These are phyloP conservation scores for Polyommatus icarus DNA, from an alignment of 2,888 invertebrate genomes.

Conservation along the genomic window DNA sequence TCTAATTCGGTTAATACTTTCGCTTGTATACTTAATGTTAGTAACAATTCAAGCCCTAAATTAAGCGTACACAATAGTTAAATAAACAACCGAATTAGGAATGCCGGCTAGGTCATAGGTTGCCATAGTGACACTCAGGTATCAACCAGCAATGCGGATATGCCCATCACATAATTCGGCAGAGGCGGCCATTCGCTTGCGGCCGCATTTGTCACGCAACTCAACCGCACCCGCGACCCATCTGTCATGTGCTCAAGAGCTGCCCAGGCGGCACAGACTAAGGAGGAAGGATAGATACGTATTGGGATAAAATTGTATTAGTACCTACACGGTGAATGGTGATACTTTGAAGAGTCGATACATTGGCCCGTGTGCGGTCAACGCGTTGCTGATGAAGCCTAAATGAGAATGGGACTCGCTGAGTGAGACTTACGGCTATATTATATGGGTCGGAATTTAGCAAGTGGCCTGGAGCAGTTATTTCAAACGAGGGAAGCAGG, in stretches of 20 bases:
- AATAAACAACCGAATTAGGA: not conserved
- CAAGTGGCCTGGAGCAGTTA: not conserved
- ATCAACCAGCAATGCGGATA: constrained; percentile 33
- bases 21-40: too few relatives aligned
- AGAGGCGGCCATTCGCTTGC: constrained; percentile 42
- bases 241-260: constrained; percentile 67
- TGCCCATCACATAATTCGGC: constrained; percentile 35
- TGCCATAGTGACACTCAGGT: constrained; percentile 31
- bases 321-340: not conserved
- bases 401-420: not conserved
- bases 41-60: not conserved
- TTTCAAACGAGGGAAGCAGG: not conserved
- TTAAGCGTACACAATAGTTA: not conserved
- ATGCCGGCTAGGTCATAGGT: not conserved
- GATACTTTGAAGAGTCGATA: not conserved
- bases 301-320: constrained; percentile 34
- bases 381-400: not conserved
- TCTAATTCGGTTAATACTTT: too few relatives aligned
- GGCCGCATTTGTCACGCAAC: constrained; percentile 69
- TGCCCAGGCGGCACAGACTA: constrained; percentile 50
- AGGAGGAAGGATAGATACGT: not conserved
- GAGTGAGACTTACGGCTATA: not conserved
- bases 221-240: constrained; percentile 67
- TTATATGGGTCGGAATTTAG: not conserved
- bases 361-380: not conserved